Base-by-base conservation (phyloP, 2,888 invertebrate genomes). In the Ligdia adustata region DNA sequence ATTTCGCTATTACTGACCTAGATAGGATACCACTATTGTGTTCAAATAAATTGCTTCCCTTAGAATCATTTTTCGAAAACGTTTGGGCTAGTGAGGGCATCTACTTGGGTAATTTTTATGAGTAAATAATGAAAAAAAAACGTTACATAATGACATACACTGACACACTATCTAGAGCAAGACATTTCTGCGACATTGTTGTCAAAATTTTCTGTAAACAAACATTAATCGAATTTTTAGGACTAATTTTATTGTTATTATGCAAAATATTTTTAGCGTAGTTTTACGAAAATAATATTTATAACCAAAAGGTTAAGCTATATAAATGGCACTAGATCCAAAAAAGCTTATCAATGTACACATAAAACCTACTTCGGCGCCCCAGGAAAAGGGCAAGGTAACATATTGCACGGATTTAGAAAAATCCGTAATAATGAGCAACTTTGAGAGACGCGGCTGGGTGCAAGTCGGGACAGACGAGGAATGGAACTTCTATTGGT, bases 401-500 rank as follows among this genome's bases (percentile, higher is more conserved):
- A 79, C 77, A 6, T 86, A 79, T 62, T 95, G 95, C 69, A 96
- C 96, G n/a, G 97, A 97, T 80, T 92, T 97, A 71, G 98, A 98
- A 71, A 98, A 98, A 80, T 98, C 97, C 12, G 98, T 98, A 5
- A 92, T 98, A 45, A 92, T 97, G 37, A 95, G 95, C 62, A 98
- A 97, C 83, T 98, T 98, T 74, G 97, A 98, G 64, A 95, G 97
- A 67, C 92, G 98, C 39, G 97, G 97, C 6, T 98, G 98, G 98
- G 83, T 91, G 4, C 95, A 95, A 79, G 98, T 87, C 3, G 93
- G 94, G 0, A 94, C 96, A 0, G 97, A 98, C 62, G 98, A 97
- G 69, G 97, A 98, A 65, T 98, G 98, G 98, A 97, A 98, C 79
- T 95, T 98, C 73, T 98, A 98, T 79, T 98, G 98, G 98, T 96